Evolutionary conservation across 2,888 invertebrate species (phyloP).

Genomic region (Thera obeliscata): DNA sequence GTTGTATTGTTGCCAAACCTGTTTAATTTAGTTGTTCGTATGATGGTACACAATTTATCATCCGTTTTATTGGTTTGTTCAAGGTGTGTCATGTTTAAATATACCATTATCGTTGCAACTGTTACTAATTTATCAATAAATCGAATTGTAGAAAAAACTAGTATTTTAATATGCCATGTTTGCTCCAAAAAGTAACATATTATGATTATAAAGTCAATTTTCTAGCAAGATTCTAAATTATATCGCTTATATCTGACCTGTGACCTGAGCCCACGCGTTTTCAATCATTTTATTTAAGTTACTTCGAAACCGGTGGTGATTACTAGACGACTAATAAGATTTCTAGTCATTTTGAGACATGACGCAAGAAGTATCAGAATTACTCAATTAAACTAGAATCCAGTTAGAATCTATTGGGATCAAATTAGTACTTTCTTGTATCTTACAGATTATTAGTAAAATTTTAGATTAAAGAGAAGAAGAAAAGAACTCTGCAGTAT

Average conservation of each 20-base stretch:
- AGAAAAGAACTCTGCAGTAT: too few species aligned
- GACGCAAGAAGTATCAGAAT: background rate
- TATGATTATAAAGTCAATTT: slow-evolving; percentile 6
- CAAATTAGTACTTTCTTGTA: too few species aligned
- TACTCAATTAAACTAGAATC: too few species aligned
- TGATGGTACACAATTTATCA: background rate
- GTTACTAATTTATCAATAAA: slow-evolving; percentile 2
- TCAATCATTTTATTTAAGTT: slow-evolving; percentile 4
- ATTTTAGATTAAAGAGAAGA: too few species aligned
- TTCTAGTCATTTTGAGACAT: background rate
- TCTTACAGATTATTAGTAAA: too few species aligned
- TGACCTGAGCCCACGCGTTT: slow-evolving; percentile 22
- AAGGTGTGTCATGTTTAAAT: slow-evolving; percentile 15
- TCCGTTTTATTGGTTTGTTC: slow-evolving; percentile 7
- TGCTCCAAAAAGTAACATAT: slow-evolving; percentile 5
- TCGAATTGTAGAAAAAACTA: background rate
- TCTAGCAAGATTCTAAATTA: slow-evolving; percentile 19
- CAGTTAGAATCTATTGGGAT: too few species aligned
- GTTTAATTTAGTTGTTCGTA: background rate
- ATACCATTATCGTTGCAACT: slow-evolving; percentile 4
- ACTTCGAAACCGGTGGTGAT: background rate
- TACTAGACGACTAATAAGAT: background rate
- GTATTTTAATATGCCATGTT: background rate
- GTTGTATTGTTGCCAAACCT: slow-evolving; percentile 4
- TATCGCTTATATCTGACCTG: slow-evolving; percentile 24